Conservation (phyloP, 2,888 invertebrate species). For the Orchesella flavescens region DNA sequence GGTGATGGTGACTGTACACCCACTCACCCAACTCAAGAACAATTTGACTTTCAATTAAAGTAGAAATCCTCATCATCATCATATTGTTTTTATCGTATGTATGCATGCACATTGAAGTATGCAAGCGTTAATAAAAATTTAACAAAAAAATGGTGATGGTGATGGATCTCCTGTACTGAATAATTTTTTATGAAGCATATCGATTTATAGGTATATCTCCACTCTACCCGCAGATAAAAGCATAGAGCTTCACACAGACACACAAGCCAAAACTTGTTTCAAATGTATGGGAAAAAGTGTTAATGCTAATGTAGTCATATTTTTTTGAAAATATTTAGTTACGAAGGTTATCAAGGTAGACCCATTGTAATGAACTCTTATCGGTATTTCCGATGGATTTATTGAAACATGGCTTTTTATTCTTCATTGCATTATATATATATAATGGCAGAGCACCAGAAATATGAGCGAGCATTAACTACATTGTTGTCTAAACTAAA, state of each 20-base stretch:
- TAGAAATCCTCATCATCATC: background rate
- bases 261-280: slow-evolving; percentile 49
- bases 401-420: slow-evolving; percentile 42
- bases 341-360: slow-evolving; percentile 61
- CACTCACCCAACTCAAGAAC: too few species aligned
- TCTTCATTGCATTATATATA: background rate
- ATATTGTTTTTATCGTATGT: slow-evolving; percentile 3
- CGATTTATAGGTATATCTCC: too few species aligned
- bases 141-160: too few species aligned
- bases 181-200: too few species aligned
- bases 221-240: too few species aligned
- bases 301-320: slow-evolving; percentile 53
- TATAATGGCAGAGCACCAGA: too few species aligned
- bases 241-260: too few species aligned
- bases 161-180: too few species aligned
- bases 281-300: slow-evolving; percentile 54
- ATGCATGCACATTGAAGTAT: slow-evolving; percentile 11
- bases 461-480: too few species aligned
- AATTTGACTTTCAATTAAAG: background rate
- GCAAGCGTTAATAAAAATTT: background rate
- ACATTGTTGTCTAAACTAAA: too few species aligned
- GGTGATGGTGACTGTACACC: too few species aligned
- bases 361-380: slow-evolving; percentile 61
- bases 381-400: slow-evolving; percentile 62
- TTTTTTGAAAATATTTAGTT: slow-evolving; percentile 34